A percentile compares a stretch with the other conserved stretches of the same genome.
Evolutionary conservation across 2,113 vertebrate species (phyloP).

Genomic region (Gasterosteus aculeatus): DNA sequence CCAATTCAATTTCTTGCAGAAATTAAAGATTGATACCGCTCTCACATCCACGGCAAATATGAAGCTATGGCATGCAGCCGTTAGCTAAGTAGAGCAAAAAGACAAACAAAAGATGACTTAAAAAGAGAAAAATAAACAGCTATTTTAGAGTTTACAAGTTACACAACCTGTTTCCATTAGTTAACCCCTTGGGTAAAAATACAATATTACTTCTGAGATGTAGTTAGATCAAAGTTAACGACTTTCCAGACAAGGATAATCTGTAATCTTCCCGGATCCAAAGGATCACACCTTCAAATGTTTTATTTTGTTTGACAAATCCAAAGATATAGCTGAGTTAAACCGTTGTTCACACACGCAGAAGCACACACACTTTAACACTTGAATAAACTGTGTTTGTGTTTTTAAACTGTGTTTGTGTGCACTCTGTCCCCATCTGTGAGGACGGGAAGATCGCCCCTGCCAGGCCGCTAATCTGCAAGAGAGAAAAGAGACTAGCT

Average conservation of each 20-base stretch:
- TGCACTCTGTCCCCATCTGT: no score
- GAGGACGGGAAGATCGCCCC: background rate
- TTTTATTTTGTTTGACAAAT: background rate
- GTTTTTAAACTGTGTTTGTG: no score
- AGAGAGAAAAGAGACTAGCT: background rate
- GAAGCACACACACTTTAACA: no score
- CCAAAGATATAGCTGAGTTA: background rate
- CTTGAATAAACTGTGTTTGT: no score
- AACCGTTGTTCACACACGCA: no score
- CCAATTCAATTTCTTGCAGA: background rate
- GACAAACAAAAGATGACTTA: background rate
- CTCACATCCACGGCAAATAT: background rate
- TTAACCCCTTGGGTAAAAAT: no score
- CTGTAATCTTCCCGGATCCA: background rate
- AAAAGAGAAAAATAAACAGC: background rate
- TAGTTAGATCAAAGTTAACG: background rate
- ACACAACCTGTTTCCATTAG: no score
- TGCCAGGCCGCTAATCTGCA: background rate
- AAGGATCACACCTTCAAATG: background rate
- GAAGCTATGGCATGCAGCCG: background rate
- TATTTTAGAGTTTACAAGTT: background rate
- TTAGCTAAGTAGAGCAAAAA: background rate
- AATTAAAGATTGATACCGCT: background rate
- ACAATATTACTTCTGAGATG: background rate
- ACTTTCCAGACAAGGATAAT: background rate